phyloP scores from a whole-genome alignment of 2,797 vertebrate genomes.

The Squalus acanthias region DNA sequence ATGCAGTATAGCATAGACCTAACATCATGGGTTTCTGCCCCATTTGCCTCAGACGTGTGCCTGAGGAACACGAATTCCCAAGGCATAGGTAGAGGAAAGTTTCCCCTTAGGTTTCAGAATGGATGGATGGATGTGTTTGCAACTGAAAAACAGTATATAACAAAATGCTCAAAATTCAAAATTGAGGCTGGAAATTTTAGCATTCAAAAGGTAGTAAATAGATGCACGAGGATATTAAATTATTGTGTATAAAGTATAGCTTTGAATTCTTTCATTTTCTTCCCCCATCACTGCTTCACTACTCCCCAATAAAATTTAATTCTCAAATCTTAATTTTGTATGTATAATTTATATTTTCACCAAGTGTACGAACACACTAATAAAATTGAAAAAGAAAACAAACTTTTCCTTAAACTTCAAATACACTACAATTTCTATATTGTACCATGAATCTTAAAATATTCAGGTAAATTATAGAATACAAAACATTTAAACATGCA shows the following conservation, averaged over 20 bases:
- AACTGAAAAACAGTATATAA: neutral
- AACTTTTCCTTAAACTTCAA: too few relatives aligned
- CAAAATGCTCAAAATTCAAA: neutral
- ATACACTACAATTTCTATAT: too few relatives aligned
- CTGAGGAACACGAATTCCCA: neutral
- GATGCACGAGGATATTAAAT: too few relatives aligned
- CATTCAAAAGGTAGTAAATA: neutral
- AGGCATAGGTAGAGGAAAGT: neutral
- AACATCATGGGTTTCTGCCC: neutral
- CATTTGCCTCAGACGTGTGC: neutral
- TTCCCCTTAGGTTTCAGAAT: neutral
- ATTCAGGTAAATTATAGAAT: too few relatives aligned
- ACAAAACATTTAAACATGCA: too few relatives aligned
- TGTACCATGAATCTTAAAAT: too few relatives aligned
- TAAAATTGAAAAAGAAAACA: too few relatives aligned
- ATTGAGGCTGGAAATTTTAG: neutral
- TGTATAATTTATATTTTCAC: neutral
- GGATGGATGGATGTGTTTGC: too few relatives aligned
- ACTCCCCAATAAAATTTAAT: neutral
- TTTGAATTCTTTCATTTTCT: neutral
- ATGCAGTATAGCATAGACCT: neutral
- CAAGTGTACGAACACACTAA: neutral
- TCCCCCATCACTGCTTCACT: neutral
- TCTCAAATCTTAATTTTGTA: neutral
- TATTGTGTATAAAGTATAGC: too few relatives aligned